Evolutionary conservation across 92 coral and sea anemone genomes (phyloP), one percentile per base, ranked within the genome.

Genomic region (Actinernus sp.): DNA sequence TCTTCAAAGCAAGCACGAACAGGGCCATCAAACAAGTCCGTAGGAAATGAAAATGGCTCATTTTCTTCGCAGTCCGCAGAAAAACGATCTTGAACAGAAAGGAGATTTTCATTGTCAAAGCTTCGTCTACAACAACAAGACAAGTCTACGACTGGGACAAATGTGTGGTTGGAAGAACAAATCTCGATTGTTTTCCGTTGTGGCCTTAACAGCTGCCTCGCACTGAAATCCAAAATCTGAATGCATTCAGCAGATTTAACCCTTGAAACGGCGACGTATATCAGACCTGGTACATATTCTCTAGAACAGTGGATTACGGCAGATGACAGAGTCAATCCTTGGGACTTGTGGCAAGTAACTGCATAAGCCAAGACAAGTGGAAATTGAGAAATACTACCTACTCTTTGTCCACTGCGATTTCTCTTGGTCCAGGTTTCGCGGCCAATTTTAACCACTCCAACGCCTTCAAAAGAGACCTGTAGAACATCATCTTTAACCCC

Each of bases 201-300:
- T 8, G 81, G 81, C 41, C 23, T 37, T 13, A 74, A 12, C 33
- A 74, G 43, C 26, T 74, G 46, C 23, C 14, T 27, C 5, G 56
- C 11, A 17, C 39, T 32, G 59, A 60, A 60, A 28, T 43, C 28
- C 11, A 60, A 11, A n/a, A 73, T 9, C 43, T 73, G 74, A 1
- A 73, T 24, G 24, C 24, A 41, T 4, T 49, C 53, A 7, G 74
- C 40, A 23, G 38, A 0, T n/a, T n/a, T n/a, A n/a, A n/a, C n/a
- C n/a, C n/a, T n/a, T n/a, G n/a, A n/a, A n/a, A n/a, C n/a, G n/a
- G 79, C 73, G 12, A 70, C 79, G 22, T 72, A 73, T 5, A 48
- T 33, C 19, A 46, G 11, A 2, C 63, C 81, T 0, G 81, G 29
- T 5, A 73, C 61, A 48, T 13, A 73, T 30, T 61, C 55, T 21